These are phyloP conservation scores for Coronaproctus castanopsis DNA, from an alignment of 2,888 invertebrate species.

Conservation along the genomic window DNA sequence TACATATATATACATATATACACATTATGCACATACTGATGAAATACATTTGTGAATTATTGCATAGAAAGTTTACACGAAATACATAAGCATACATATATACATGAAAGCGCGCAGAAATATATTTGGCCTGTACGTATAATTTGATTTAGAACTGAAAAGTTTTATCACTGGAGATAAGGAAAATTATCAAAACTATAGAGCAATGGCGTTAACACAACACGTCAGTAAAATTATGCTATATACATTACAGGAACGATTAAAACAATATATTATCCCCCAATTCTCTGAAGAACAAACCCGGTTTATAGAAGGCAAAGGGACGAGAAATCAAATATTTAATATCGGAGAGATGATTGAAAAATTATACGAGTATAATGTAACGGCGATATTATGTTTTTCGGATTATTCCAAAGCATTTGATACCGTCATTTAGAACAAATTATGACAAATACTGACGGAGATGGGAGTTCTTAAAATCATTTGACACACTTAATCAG, in stretches of 20 bases:
- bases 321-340: background rate
- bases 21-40: too few relatives aligned
- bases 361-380: background rate
- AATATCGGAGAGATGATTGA: background rate
- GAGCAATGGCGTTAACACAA: background rate
- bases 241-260: background rate
- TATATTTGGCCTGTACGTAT: too few relatives aligned
- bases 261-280: background rate
- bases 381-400: background rate
- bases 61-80: too few relatives aligned
- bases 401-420: background rate
- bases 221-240: background rate
- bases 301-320: background rate
- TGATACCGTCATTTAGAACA: background rate
- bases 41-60: too few relatives aligned
- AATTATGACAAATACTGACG: background rate
- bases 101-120: too few relatives aligned
- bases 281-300: background rate
- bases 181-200: too few relatives aligned
- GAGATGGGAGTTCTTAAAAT: background rate
- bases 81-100: too few relatives aligned
- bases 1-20: too few relatives aligned
- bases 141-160: too few relatives aligned
- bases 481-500: background rate
- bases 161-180: too few relatives aligned